Base-by-base conservation (phyloP, 2,113 vertebrate genomes). In the Dipodomys ordii region DNA sequence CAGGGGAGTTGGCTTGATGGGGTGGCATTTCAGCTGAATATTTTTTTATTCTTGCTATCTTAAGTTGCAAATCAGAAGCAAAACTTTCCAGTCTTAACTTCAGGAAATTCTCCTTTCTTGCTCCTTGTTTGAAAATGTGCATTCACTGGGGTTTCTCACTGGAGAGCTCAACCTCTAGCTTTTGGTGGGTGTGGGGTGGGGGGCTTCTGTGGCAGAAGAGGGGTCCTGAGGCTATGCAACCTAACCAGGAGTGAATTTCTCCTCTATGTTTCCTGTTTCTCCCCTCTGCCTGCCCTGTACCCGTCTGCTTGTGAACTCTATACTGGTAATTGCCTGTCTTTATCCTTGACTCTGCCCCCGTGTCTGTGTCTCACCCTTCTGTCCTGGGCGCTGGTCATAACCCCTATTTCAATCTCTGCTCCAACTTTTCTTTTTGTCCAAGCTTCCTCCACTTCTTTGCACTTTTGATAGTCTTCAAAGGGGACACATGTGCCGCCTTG, bases 61-160 rank as follows among this genome's bases (percentile, higher is more conserved):
- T 93, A 83, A 39, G 83, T 92, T 95, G 92, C 86, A 83, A 90
- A 49, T 90, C 95, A 97, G 92, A 96, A 95, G 81, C 93, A 91
- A 60, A 5, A 91, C 76, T 79, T 78, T 84, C 60, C 39, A 13
- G 18, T 90, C 76, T 39, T 82, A 83, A 94, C 49, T 89, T 57
- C 53, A 57, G 53, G 95, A 78, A 83, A 0, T 27, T 83, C 94
- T 25, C 0, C 57, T 94, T 27, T 79, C 74, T 88, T 95, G 7
- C 0, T 0, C 78, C 53, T 39, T 96, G 6, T 93, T 92, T 84
- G 85, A 73, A 96, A 94, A n/a, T 68, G 49, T 28, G 27, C 20
- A 76, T 35, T 68, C 80, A 64, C 83, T 87, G 86, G 95, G 92
- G 94, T 68, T 84, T 84, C 69, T 32, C 4, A 20, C 19, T 27